Evolutionary conservation across 2,113 vertebrate species (phyloP), one percentile per base, ranked within the genome.

Genomic region (Capra hircus): DNA sequence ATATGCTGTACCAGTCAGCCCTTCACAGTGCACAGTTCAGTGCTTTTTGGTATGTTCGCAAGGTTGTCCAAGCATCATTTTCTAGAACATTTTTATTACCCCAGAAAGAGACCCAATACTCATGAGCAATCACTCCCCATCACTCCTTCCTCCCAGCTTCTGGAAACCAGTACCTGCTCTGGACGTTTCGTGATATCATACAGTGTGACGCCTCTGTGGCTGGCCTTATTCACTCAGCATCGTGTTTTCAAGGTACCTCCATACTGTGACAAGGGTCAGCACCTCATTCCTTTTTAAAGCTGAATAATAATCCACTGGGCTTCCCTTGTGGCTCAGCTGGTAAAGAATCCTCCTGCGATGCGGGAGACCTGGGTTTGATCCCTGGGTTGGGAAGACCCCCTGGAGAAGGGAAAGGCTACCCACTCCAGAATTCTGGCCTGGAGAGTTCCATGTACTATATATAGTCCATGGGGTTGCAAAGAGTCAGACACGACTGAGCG

Each of bases 201-300:
- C 10, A n/a, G 6, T 40, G 8, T 2, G 9, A n/a, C 4, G 17
- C 55, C 15, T 53, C 25, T 0, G 33, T 27, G 1, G 84, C 30
- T 59, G 45, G 23, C 25, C 27, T 11, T 53, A 13, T 50, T 80
- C 15, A 28, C 43, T 10, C 27, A 78, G 43, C 77, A 78, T 30
- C 77, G 16, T 27, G 62, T 64, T 52, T 55, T 91, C 11, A 21
- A 6, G 43, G 52, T 10, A 2, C 25, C 0, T 13, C 33, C 0
- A 2, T 36, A 10, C 21, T 21, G 36, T 19, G 19, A 33, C 5
- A 16, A 5, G 33, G 21, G 0, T 11, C 25, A 3, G 36, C 3
- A 9, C 11, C 33, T 15, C 2, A 3, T 48, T 53, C 60, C 59
- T 25, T 40, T 64, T n/a, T 14, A 1, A 87, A 74, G 25, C 55